Conservation (phyloP, 2,888 invertebrate species). For the Andrena camellia region DNA sequence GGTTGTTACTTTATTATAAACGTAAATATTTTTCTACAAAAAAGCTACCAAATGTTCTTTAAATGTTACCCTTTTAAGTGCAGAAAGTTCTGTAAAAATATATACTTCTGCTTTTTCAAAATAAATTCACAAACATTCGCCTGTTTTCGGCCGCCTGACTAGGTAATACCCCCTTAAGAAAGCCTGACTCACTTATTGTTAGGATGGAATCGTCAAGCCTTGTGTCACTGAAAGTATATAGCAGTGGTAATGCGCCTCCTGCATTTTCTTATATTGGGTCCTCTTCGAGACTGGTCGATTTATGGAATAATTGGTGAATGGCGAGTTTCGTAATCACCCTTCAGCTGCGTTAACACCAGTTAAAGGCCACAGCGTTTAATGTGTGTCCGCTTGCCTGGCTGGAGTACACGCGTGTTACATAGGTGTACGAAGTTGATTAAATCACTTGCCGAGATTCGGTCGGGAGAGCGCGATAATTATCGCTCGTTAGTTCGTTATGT, state of each 20-base stretch:
- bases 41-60: too few species aligned
- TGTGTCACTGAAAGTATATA: neutral
- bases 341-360: slow-evolving; percentile 42
- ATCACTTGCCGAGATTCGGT: slow-evolving; percentile 75
- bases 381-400: slow-evolving; percentile 22
- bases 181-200: too few species aligned
- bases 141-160: too few species aligned
- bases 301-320: slow-evolving; percentile 32
- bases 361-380: slow-evolving; percentile 52
- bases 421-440: slow-evolving; percentile 74
- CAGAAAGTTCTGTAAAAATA: too few species aligned
- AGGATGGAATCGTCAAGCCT: too few species aligned
- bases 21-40: too few species aligned
- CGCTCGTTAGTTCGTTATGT: slow-evolving; percentile 79
- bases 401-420: slow-evolving; percentile 28
- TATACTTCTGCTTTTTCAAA: too few species aligned
- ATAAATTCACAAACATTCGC: too few species aligned
- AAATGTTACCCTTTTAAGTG: too few species aligned
- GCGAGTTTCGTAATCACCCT: slow-evolving; percentile 52
- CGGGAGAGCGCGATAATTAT: slow-evolving; percentile 78
- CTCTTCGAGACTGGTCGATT: neutral
- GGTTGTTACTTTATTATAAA: too few species aligned
- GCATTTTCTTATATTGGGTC: neutral
- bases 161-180: too few species aligned
- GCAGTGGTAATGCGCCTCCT: too few species aligned